These are phyloP conservation scores for Promerops cafer DNA, from an alignment of 2,113 vertebrate genomes.

Conservation along the genomic window DNA sequence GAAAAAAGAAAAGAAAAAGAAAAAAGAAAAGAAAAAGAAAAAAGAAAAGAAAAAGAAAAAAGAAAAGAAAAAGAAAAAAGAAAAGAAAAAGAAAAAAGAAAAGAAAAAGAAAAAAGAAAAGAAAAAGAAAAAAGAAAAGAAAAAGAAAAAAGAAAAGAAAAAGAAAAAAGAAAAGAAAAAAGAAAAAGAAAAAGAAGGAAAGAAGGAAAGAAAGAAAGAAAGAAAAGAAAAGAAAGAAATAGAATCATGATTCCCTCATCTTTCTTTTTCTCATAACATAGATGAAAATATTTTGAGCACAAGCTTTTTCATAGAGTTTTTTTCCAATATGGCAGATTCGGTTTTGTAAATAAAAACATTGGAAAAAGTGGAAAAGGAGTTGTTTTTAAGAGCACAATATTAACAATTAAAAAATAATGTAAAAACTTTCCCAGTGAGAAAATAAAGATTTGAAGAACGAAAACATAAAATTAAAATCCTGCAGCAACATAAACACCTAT, in stretches of 20 bases:
- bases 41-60: rapidly evolving
- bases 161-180: rapidly evolving
- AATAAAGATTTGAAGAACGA: not conserved
- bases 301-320: rapidly evolving
- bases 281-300: not conserved
- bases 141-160: rapidly evolving
- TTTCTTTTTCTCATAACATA: not conserved
- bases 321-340: rapidly evolving
- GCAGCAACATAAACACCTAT: not conserved
- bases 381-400: not conserved
- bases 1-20: rapidly evolving
- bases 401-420: not conserved
- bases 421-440: not conserved
- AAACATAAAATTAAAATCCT: not conserved
- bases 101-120: rapidly evolving
- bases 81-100: rapidly evolving
- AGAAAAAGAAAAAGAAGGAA: not conserved
- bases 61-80: not conserved
- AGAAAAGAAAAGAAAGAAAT: not conserved
- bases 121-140: rapidly evolving
- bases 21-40: rapidly evolving
- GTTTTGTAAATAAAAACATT: not conserved
- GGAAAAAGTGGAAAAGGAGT: not conserved
- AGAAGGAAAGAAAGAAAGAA: not conserved
- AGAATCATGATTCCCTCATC: rapidly evolving